Conservation (phyloP, 2,113 vertebrate genomes). For the Tapirus terrestris region DNA sequence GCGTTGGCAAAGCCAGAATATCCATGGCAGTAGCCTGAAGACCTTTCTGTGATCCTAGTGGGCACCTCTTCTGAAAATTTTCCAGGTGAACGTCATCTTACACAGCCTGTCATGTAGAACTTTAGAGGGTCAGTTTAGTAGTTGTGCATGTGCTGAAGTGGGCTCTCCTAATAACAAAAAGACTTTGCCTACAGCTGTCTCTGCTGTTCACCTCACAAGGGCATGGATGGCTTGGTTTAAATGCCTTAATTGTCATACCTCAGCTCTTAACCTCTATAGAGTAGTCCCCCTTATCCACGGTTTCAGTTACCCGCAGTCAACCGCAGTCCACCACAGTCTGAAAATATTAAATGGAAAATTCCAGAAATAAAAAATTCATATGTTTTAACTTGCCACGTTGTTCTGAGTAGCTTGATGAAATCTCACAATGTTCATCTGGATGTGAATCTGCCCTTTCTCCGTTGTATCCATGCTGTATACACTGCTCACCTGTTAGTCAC, state of each 20-base stretch:
- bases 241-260: not conserved
- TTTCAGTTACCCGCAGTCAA: too few relatives aligned
- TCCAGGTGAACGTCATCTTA: not conserved
- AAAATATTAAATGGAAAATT: too few relatives aligned
- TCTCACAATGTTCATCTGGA: too few relatives aligned
- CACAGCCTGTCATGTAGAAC: not conserved
- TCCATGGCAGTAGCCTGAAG: not conserved
- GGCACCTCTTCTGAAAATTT: not conserved
- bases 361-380: too few relatives aligned
- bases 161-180: not conserved
- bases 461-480: too few relatives aligned
- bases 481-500: too few relatives aligned
- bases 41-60: not conserved
- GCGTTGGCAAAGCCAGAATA: not conserved
- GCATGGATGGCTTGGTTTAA: not conserved
- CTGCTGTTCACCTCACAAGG: not conserved
- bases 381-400: too few relatives aligned
- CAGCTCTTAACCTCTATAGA: not conserved
- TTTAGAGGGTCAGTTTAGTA: not conserved
- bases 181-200: not conserved
- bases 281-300: too few relatives aligned
- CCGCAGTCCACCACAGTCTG: too few relatives aligned
- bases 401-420: too few relatives aligned
- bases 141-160: not conserved
- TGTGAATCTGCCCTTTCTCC: too few relatives aligned